Percentiles rank a stretch among this genome's conserved stretches.
phyloP scores from a whole-genome alignment of 2,888 invertebrate species.

The Plebejus melissa region DNA sequence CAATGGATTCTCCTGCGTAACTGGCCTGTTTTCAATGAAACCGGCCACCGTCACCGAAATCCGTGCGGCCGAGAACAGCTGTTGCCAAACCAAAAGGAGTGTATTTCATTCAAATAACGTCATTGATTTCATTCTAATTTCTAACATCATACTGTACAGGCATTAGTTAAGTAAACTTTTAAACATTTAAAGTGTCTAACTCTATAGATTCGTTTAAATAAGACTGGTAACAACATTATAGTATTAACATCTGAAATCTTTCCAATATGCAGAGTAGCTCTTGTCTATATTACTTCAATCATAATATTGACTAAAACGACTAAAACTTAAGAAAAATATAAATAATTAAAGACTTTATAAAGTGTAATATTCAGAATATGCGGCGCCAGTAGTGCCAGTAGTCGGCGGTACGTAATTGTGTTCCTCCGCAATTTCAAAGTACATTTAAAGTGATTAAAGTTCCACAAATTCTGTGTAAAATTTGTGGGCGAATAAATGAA shows the following conservation, averaged over 20 bases:
- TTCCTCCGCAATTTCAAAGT: slow-evolving; percentile 7
- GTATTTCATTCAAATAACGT: too few species aligned
- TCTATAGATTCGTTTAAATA: too few species aligned
- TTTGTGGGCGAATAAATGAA: slow-evolving; percentile 11
- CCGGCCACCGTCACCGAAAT: too few species aligned
- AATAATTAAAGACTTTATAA: background rate
- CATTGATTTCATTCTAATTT: too few species aligned
- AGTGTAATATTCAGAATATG: background rate
- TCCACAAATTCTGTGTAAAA: slow-evolving; percentile 10
- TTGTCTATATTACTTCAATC: background rate
- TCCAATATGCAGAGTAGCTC: background rate
- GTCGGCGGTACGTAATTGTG: slow-evolving; percentile 8
- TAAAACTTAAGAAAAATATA: background rate
- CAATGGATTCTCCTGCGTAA: too few species aligned
- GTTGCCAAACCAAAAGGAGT: too few species aligned
- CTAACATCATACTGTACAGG: too few species aligned
- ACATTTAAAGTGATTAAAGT: slow-evolving; percentile 18
- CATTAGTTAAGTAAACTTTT: too few species aligned
- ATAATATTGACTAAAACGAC: background rate
- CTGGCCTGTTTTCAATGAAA: too few species aligned
- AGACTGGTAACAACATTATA: too few species aligned
- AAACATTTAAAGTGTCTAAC: too few species aligned
- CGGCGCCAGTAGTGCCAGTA: background rate
- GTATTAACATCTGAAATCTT: background rate
- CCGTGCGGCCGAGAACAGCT: too few species aligned